phyloP scores from a whole-genome alignment of 2,113 vertebrate genomes.

The Setophaga coronata region DNA sequence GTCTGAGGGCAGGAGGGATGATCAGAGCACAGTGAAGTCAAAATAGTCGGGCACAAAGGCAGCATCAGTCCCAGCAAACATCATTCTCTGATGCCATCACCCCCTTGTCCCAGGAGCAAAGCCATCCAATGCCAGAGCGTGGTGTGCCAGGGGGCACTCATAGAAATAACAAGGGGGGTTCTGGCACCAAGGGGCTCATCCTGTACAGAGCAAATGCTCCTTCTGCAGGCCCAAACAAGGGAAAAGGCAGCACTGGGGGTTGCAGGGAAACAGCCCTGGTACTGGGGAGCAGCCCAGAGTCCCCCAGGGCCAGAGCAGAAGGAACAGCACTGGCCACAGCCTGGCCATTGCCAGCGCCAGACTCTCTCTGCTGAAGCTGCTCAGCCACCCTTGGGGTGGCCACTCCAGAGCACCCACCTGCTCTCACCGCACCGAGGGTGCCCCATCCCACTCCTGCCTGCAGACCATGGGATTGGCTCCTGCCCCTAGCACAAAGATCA shows the following conservation, averaged over 20 bases:
- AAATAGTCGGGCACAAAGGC: not conserved
- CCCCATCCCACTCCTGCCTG: not conserved
- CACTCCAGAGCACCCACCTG: fast-evolving
- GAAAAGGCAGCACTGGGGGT: not conserved
- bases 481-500: not conserved
- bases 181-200: not conserved
- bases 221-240: not conserved
- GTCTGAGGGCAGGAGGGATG: not conserved
- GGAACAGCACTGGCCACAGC: not conserved
- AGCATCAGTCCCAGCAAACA: not conserved
- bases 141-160: not conserved
- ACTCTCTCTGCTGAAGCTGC: not conserved
- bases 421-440: not conserved
- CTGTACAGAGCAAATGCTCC: not conserved
- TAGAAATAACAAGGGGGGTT: not conserved
- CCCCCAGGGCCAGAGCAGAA: not conserved
- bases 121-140: not conserved
- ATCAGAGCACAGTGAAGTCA: not conserved
- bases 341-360: fast-evolving
- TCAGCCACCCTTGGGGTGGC: not conserved
- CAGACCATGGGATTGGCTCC: not conserved
- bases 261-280: not conserved
- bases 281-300: not conserved
- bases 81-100: not conserved
- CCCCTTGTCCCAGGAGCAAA: not conserved